Evolutionary conservation across 92 coral and sea anemone genomes (phyloP).

Genomic region (Porites evermanni): DNA sequence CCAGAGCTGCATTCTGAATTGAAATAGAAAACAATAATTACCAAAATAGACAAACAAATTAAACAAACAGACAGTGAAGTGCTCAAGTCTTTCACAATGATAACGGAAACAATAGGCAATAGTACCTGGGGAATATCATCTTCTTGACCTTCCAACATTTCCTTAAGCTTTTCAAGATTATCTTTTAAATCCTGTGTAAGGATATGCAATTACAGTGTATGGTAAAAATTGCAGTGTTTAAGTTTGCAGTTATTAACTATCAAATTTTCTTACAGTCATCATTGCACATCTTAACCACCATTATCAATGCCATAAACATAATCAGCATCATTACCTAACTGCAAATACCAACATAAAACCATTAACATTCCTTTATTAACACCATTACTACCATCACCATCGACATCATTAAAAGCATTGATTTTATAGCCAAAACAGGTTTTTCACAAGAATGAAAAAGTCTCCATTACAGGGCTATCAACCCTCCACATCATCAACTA

Average conservation of each 20-base stretch:
- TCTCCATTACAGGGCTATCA: no score
- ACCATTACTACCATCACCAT: neutral
- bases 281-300: neutral
- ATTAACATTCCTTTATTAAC: neutral
- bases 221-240: neutral
- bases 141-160: neutral
- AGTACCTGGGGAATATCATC: constrained; percentile 29
- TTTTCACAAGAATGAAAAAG: no score
- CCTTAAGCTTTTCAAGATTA: constrained; percentile 33
- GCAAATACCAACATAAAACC: no score
- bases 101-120: neutral
- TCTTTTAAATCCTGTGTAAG: constrained; percentile 47
- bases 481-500: no score
- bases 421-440: no score
- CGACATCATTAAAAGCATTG: neutral
- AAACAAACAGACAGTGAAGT: neutral
- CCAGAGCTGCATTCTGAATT: constrained; percentile 21
- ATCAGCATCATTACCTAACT: no score
- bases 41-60: neutral
- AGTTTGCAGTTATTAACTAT: neutral
- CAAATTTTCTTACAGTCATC: no score
- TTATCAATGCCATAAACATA: neutral
- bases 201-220: neutral
- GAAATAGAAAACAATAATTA: neutral
- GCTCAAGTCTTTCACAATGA: neutral